Evolutionary conservation across 2,888 invertebrate genomes (phyloP), one percentile per base, ranked within the genome.

Genomic region (Esperia sulphurella): DNA sequence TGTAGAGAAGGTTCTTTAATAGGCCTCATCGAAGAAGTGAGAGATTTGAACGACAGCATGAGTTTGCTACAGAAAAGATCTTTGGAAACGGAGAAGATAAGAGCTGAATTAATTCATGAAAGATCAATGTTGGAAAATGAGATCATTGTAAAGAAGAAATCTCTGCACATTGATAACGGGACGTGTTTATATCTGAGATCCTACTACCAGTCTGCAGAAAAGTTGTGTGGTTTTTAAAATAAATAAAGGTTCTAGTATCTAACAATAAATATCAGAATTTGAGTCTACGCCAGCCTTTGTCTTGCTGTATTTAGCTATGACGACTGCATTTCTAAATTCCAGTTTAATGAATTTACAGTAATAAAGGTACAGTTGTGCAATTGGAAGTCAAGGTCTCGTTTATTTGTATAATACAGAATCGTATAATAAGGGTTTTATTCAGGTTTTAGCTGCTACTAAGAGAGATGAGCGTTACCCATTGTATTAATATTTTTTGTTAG

Each of bases 181-280:
- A 69, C 88, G 28, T 89, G 87, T 50, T 47, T 87, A 54, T 86
- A 75, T 55, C 62, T 87, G 54, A 75, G 89, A 38, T 86, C 88
- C 6, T 79, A 86, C 68, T 89, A 70, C 51, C 86, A 87, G 50
- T 85, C 86, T 0, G 86, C 88, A 41, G 87, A 88, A 60, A 88
- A 86, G 57, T 63, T 89, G 69, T 83, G 86, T 54, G 89, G 89
- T 0, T 84, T 76, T 67, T 88, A 71, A 35, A 44, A 12, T 21
- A 31, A 43, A n/a, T 14, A 44, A 29, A 40, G 8, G 39, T 42
- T 12, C 12, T 28, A n/a, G 42, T 14, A 12, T 33, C n/a, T 14
- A 8, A 30, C 5, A 30, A 7, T 30, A n/a, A n/a, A n/a, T n/a
- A n/a, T n/a, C n/a, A n/a, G n/a, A n/a, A n/a, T n/a, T n/a, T n/a